These are phyloP conservation scores for Poecilia picta DNA, from an alignment of 2,797 vertebrate genomes.

Conservation along the genomic window DNA sequence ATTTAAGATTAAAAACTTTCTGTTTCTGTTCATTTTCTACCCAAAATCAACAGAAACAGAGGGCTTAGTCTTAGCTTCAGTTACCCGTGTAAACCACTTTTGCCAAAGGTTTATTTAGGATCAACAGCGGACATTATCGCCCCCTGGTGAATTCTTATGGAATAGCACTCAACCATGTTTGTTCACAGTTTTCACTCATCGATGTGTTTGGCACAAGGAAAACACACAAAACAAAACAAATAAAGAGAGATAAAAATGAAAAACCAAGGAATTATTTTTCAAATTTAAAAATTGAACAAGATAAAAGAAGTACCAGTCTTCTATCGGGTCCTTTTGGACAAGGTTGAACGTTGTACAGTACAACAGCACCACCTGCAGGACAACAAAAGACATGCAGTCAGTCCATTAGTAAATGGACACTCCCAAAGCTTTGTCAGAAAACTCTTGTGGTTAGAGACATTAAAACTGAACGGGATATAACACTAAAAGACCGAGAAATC, in stretches of 20 bases:
- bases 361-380: slow-evolving; percentile 67
- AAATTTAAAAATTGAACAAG: background rate
- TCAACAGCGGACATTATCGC: no score
- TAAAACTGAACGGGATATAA: background rate
- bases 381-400: fast-evolving
- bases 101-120: no score
- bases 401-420: background rate
- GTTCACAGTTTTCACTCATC: background rate
- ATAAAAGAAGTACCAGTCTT: background rate
- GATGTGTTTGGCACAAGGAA: background rate
- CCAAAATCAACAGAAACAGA: no score
- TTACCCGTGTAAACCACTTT: no score
- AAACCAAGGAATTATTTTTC: background rate
- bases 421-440: background rate
- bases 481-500: background rate
- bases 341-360: background rate
- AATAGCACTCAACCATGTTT: no score
- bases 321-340: background rate
- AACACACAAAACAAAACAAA: background rate
- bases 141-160: no score
- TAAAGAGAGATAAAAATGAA: background rate
- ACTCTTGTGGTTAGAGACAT: background rate
- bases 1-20: no score
- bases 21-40: no score
- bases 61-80: no score